A percentile compares a stretch with the other conserved stretches of the same genome.
These are phyloP conservation scores for Echeneis naucrates DNA, from an alignment of 2,797 vertebrate genomes.

Conservation along the genomic window DNA sequence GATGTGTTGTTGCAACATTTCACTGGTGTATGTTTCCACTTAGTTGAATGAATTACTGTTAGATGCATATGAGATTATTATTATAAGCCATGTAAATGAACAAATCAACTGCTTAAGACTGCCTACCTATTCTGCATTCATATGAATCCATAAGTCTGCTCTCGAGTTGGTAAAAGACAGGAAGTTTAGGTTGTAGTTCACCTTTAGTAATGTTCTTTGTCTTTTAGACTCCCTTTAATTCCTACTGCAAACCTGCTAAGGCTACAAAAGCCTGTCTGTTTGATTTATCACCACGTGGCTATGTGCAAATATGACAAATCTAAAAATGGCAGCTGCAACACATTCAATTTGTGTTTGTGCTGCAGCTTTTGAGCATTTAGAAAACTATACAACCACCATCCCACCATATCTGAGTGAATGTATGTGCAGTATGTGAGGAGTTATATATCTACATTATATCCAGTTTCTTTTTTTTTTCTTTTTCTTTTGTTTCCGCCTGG, in stretches of 20 bases:
- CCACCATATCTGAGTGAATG: conserved; percentile 55
- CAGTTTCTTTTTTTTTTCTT: conserved; percentile 55
- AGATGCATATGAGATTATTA: conserved; percentile 74
- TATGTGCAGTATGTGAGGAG: conserved; percentile 57
- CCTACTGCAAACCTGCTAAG: conserved; percentile 19
- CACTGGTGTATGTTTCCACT: conserved; percentile 75
- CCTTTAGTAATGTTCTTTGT: conserved; percentile 20
- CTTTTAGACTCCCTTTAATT: conserved; percentile 33
- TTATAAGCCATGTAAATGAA: conserved; percentile 77
- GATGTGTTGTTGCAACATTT: conserved; percentile 76
- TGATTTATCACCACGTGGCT: conserved; percentile 28
- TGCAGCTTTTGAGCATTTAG: conserved; percentile 17
- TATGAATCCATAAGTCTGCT: conserved; percentile 39
- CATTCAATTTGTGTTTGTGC: conserved; percentile 16
- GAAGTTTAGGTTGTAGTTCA: conserved; percentile 20
- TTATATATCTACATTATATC: conserved; percentile 70
- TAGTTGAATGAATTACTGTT: conserved; percentile 74
- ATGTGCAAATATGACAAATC: conserved; percentile 13
- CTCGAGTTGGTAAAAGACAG: conserved; percentile 27
- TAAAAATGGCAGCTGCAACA: conserved; percentile 10
- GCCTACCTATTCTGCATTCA: conserved; percentile 68
- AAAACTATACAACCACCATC: conserved; percentile 44
- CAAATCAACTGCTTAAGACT: conserved; percentile 69
- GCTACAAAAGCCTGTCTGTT: conserved; percentile 17
- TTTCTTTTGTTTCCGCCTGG: conserved; percentile 74